These are phyloP conservation scores for Agriopis leucophaearia DNA, from an alignment of 2,888 invertebrate species.

Conservation along the genomic window DNA sequence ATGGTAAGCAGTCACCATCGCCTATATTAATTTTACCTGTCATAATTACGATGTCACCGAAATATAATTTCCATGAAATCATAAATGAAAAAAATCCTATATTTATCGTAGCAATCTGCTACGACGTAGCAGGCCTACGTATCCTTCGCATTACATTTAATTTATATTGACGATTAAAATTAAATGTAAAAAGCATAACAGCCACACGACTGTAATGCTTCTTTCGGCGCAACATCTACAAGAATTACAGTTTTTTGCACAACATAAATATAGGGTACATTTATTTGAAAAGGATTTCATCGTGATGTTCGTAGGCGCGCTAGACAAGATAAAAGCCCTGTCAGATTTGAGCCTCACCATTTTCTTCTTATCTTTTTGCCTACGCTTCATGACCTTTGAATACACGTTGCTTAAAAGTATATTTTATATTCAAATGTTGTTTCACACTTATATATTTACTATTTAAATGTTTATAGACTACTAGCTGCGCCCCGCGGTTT, in stretches of 20 bases:
- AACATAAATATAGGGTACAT: conserved; percentile 6
- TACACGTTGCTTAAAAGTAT: background rate
- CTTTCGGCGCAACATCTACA: background rate
- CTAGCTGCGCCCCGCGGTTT: no score
- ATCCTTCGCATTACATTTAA: no score
- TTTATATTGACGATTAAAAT: background rate
- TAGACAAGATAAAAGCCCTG: conserved; percentile 48
- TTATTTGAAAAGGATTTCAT: conserved; percentile 21
- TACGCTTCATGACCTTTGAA: conserved; percentile 29
- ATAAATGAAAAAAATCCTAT: background rate
- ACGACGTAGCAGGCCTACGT: conserved; percentile 3
- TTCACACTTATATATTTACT: no score
- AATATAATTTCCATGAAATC: no score
- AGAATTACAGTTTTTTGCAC: background rate
- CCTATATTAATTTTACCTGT: no score
- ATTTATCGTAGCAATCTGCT: conserved; percentile 1
- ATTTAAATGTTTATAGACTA: no score
- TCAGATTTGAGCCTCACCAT: conserved; percentile 42
- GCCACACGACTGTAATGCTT: background rate
- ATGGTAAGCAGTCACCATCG: no score
- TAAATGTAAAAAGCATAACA: no score
- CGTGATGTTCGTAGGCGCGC: conserved; percentile 10
- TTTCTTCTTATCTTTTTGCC: conserved; percentile 40
- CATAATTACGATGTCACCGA: no score
- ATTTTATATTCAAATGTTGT: background rate